These are phyloP conservation scores for Matsumurasca onukii DNA, from an alignment of 1,140 invertebrate species.

Conservation along the genomic window DNA sequence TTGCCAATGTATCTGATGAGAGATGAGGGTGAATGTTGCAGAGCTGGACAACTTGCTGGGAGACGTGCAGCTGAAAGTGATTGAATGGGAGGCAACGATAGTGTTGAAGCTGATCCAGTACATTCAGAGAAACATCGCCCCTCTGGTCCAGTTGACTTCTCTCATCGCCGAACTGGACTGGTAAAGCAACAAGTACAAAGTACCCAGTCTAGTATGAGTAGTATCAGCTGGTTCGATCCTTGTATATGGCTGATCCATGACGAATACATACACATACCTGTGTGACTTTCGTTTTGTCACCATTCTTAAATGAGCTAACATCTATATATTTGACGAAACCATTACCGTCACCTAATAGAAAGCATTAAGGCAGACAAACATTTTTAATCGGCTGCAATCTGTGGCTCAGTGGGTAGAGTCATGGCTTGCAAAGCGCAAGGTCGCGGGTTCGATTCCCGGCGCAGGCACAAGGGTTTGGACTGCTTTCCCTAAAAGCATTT, in stretches of 20 bases:
- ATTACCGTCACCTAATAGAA: not conserved
- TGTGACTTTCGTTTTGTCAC: not conserved
- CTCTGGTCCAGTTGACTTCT: conserved; percentile 61
- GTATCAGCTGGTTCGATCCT: not conserved
- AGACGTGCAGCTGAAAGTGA: conserved; percentile 72
- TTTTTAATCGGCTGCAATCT: too few species aligned
- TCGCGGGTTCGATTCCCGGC: too few species aligned
- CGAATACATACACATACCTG: too few species aligned
- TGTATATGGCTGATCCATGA: not conserved
- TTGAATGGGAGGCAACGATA: conserved; percentile 72
- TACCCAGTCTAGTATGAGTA: too few species aligned
- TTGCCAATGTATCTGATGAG: too few species aligned
- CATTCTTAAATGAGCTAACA: not conserved
- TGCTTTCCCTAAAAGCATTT: too few species aligned
- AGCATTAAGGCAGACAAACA: not conserved
- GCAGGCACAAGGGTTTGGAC: too few species aligned
- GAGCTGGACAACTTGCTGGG: conserved; percentile 74
- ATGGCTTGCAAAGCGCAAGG: too few species aligned
- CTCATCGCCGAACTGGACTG: conserved; percentile 71
- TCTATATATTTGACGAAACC: not conserved
- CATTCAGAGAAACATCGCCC: conserved; percentile 60
- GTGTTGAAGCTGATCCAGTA: conserved; percentile 68
- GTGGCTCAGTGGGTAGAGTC: too few species aligned
- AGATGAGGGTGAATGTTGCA: too few species aligned
- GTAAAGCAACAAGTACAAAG: conserved; percentile 57